phyloP scores from a whole-genome alignment of 2,113 vertebrate species.

The Eolophus roseicapilla region DNA sequence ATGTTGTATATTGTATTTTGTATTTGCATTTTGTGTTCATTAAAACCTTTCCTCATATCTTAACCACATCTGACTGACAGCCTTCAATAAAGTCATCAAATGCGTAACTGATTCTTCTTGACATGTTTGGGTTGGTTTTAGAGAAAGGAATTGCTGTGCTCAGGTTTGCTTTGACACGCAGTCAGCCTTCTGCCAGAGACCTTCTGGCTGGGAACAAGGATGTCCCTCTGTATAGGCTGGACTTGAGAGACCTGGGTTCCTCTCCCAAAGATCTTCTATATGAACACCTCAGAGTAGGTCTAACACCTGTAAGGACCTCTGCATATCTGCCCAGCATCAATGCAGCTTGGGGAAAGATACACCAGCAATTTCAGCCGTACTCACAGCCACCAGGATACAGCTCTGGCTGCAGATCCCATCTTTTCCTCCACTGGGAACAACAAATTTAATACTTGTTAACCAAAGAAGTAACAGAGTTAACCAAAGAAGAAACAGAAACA shows the following conservation, averaged over 20 bases:
- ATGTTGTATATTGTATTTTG: not conserved
- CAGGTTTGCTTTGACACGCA: rapidly evolving
- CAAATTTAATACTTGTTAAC: not conserved
- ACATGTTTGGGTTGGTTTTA: not conserved
- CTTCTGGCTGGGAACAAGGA: not conserved
- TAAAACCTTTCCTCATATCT: not conserved
- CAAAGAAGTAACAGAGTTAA: not conserved
- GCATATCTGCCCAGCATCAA: not conserved
- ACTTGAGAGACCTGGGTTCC: not conserved
- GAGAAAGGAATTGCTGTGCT: not conserved
- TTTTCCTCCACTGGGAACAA: not conserved
- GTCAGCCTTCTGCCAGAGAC: not conserved
- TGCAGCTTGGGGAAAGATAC: not conserved
- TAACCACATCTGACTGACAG: not conserved
- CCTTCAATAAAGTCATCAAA: not conserved
- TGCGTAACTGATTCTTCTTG: not conserved
- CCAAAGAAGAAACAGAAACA: not conserved
- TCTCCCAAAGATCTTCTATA: not conserved
- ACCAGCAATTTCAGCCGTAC: rapidly evolving
- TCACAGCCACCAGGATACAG: not conserved
- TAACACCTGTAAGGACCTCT: not conserved
- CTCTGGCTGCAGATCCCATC: not conserved
- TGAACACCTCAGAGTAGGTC: not conserved
- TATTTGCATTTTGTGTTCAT: not conserved
- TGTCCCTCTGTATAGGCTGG: rapidly evolving